Evolutionary conservation across 2,888 invertebrate genomes (phyloP), one percentile per base, ranked within the genome.

Genomic region (Geotrupes spiniger): DNA sequence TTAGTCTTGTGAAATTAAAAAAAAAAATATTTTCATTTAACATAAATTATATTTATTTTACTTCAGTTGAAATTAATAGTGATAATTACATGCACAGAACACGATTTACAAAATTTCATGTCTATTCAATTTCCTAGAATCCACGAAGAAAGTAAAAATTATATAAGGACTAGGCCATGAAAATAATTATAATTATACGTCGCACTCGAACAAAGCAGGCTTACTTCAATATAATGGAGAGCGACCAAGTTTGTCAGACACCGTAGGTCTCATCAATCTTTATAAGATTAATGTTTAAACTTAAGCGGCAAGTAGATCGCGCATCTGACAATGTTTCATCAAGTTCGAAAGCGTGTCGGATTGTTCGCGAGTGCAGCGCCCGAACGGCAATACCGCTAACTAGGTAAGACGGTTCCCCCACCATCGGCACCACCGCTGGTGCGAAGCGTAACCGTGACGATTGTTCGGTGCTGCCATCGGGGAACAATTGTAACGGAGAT

Each of bases 261-360:
- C 33, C 33, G 21, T 21, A 6, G 15, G 33, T 14, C 52, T 61
- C 64, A 67, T 67, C 64, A 66, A 67, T 68, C 66, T 66, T 66
- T 61, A 56, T 61, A 61, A 66, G 65, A 68, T 65, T 66, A 68
- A 67, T 67, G 66, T 61, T 57, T 52, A 60, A 65, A 65, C 62
- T 66, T 60, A 53, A 57, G 57, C 59, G 58, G 57, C 49, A 56
- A 59, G 59, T 58, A 58, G 58, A 57, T 59, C 56, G 57, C 60
- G 51, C 49, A 57, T 58, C 62, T 62, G 62, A 64, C 65, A 61
- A 58, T 61, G 62, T 63, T 59, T 57, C 56, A 60, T 61, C 61
- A 63, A 56, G 54, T 54, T 58, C 51, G 55, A 55, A 54, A 58
- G 52, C 61, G 53, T 60, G 51, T 53, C 51, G 45, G 41, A 49